These are phyloP conservation scores for Brachionus sp. DNA, from an alignment of 1,140 invertebrate species.

Conservation along the genomic window DNA sequence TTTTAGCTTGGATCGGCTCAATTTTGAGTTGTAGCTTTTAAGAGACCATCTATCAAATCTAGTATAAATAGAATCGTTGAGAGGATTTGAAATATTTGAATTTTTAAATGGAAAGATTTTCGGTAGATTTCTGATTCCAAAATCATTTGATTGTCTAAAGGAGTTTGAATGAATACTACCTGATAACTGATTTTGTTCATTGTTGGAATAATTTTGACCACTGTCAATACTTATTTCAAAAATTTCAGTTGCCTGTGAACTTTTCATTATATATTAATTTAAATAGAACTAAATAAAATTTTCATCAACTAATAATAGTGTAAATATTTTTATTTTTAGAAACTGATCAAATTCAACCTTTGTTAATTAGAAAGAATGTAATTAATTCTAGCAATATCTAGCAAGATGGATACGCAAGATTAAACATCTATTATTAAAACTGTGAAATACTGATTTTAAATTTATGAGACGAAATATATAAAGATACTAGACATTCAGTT, in stretches of 20 bases:
- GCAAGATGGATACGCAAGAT: not conserved
- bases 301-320: not conserved
- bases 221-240: not conserved
- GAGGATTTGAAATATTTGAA: not conserved
- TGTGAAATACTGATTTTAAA: not conserved
- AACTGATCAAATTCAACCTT: not conserved
- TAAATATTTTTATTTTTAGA: not conserved
- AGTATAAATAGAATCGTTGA: not conserved
- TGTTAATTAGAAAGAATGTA: not conserved
- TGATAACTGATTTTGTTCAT: not conserved
- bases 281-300: not conserved
- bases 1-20: conserved; percentile 47
- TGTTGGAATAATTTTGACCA: not conserved
- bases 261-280: not conserved
- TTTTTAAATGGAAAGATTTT: not conserved
- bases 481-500: not conserved
- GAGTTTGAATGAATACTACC: not conserved
- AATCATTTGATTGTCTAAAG: not conserved
- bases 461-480: not conserved
- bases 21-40: conserved; percentile 11
- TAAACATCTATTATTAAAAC: not conserved
- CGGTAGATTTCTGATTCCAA: not conserved
- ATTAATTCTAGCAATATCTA: not conserved
- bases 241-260: not conserved
- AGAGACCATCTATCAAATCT: not conserved